Evolutionary conservation across 2,888 invertebrate genomes (phyloP), one percentile per base, ranked within the genome.

Genomic region (Torymus aiolomorphi): DNA sequence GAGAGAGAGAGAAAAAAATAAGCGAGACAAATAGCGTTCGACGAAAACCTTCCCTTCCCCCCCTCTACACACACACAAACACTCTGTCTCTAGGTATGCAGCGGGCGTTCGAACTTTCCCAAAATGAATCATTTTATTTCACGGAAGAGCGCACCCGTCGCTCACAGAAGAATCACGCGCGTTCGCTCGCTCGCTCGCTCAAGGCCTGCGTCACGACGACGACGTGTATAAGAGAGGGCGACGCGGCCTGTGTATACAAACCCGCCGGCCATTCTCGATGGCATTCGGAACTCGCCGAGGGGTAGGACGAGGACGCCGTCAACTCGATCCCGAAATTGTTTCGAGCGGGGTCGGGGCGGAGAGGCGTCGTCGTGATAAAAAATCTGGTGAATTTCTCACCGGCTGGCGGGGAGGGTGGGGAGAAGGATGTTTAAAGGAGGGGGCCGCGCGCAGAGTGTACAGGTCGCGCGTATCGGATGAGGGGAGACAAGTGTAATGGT

Each of bases 121-220:
- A 84, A 83, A 87, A 88, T 88, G 87, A 87, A 88, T 88, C 87
- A 87, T 88, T 88, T 88, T 85, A 87, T 88, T 88, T 88, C 83
- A 87, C 86, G 86, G 87, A 83, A 86, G 87, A 84, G 84, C 83
- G 86, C 84, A 87, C 86, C 84, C 86, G 87, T 88, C 88, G 87
- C 86, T 88, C 87, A 86, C 87, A 87, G 86, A 78, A 49, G 42
- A 69, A 62, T 66, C 52, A 51, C 31, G 24, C 11, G 51, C 42
- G 57, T 16, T 18, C 52, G 76, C 52, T 42, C 52, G 63, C 54
- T 2, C 42, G 16, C 20, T n/a, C 62, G 16, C 31, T 18, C 71
- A 51, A 31, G 31, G 63, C 56, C 51, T 62, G 31, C 70, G 70
- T 76, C 57, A 70, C 69, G 51, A 63, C 56, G n/a, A 24, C 18